A percentile compares a stretch with the other conserved stretches of the same genome.
Conservation (phyloP, 2,888 invertebrate species). For the Lampropteryx suffumata region DNA sequence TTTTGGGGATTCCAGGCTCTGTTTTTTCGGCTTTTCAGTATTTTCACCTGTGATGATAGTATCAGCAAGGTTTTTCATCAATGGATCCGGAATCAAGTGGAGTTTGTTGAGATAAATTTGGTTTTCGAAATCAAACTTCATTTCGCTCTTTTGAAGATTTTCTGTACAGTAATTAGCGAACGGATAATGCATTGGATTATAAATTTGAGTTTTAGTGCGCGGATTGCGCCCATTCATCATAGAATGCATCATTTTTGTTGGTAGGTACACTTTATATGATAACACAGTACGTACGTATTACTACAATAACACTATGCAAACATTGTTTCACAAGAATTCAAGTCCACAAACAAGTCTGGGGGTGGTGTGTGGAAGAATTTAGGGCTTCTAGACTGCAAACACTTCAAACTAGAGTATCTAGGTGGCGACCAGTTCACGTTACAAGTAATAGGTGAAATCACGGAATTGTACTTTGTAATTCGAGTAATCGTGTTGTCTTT, state of each 20-base stretch:
- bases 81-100: constrained; percentile 61
- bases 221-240: constrained; percentile 55
- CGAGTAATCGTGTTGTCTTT: constrained; percentile 45
- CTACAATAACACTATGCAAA: constrained; percentile 27
- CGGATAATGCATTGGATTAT: constrained; percentile 52
- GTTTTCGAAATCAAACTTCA: constrained; percentile 54
- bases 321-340: constrained; percentile 29
- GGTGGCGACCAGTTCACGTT: constrained; percentile 52
- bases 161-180: constrained; percentile 61
- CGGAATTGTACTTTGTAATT: constrained; percentile 30
- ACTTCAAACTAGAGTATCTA: constrained; percentile 43
- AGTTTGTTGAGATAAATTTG: constrained; percentile 57
- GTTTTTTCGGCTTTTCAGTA: constrained; percentile 27
- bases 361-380: constrained; percentile 58
- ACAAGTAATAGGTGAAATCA: constrained; percentile 16
- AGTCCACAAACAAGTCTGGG: constrained; percentile 53
- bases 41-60: constrained; percentile 49
- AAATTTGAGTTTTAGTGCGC: constrained; percentile 47
- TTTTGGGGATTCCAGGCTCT: constrained; percentile 22
- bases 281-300: constrained; percentile 37
- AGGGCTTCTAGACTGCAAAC: constrained; percentile 36
- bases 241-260: constrained; percentile 62
- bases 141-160: constrained; percentile 47
- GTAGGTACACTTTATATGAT: constrained; percentile 13
- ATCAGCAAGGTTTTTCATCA: constrained; percentile 72